These are phyloP conservation scores for Heliconius cydno DNA, from an alignment of 2,888 invertebrate genomes.

Conservation along the genomic window DNA sequence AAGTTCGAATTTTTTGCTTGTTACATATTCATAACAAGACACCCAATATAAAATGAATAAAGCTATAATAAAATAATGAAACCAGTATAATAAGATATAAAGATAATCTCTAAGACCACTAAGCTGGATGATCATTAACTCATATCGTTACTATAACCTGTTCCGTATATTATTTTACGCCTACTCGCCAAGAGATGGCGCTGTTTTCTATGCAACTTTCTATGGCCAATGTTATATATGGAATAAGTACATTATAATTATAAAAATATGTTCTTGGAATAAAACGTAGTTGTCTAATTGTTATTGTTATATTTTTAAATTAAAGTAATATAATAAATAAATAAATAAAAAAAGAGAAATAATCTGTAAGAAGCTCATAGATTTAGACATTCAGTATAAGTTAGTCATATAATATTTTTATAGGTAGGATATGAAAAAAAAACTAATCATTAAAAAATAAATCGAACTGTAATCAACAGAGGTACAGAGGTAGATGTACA, in stretches of 20 bases:
- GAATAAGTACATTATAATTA: neutral
- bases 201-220: constrained; percentile 7
- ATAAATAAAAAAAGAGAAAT: neutral
- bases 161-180: neutral
- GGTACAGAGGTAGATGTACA: too few relatives aligned
- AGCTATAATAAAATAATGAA: neutral
- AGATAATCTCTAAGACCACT: neutral
- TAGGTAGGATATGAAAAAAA: too few relatives aligned
- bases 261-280: neutral
- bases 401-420: too few relatives aligned
- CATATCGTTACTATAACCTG: neutral
- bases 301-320: too few relatives aligned
- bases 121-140: neutral
- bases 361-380: neutral
- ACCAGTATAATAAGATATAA: neutral
- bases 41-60: neutral
- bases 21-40: neutral
- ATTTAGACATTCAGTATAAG: neutral
- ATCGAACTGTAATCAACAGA: too few relatives aligned
- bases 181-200: constrained; percentile 57
- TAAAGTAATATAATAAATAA: neutral
- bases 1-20: neutral
- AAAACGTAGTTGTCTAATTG: neutral
- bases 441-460: too few relatives aligned
- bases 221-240: neutral